Evolutionary conservation across 2,797 vertebrate species (phyloP).

Genomic region (Kryptopterus vitreolus): DNA sequence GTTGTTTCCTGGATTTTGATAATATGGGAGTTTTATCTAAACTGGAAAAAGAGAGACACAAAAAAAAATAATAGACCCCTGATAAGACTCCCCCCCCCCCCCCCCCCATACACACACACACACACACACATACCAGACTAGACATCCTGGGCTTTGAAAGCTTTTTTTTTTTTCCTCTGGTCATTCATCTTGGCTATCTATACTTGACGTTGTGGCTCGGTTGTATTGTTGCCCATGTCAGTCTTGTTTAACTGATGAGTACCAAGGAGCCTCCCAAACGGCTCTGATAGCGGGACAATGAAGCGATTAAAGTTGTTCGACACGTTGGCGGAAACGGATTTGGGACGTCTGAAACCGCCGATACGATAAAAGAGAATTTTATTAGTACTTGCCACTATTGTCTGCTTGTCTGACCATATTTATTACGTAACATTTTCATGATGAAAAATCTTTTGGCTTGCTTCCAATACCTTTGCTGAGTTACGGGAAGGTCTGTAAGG

Average conservation of each 20-base stretch:
- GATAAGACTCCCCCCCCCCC: slow-evolving; percentile 69
- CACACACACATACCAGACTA: no score
- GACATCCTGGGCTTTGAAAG: slow-evolving; percentile 58
- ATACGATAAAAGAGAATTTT: slow-evolving; percentile 38
- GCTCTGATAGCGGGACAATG: slow-evolving; percentile 78
- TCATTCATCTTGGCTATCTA: slow-evolving; percentile 54
- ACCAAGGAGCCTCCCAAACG: slow-evolving; percentile 63
- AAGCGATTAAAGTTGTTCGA: slow-evolving; percentile 73
- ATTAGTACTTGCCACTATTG: background rate
- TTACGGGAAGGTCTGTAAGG: background rate
- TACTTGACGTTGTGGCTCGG: slow-evolving; percentile 43
- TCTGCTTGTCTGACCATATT: background rate
- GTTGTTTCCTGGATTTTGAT: slow-evolving; percentile 75
- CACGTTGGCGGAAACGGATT: slow-evolving; percentile 80
- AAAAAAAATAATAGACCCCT: slow-evolving; percentile 56
- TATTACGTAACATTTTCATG: background rate
- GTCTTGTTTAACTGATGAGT: slow-evolving; percentile 61
- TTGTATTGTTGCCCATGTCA: slow-evolving; percentile 53
- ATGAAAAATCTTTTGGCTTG: background rate
- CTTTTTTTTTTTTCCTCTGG: slow-evolving; percentile 63
- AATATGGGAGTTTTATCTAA: slow-evolving; percentile 68
- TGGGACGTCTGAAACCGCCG: slow-evolving; percentile 42
- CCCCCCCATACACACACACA: no score
- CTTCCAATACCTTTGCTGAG: background rate
- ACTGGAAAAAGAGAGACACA: slow-evolving; percentile 60